These are phyloP conservation scores for Porites lutea DNA, from an alignment of 64 coral and sea anemone genomes.

Conservation along the genomic window DNA sequence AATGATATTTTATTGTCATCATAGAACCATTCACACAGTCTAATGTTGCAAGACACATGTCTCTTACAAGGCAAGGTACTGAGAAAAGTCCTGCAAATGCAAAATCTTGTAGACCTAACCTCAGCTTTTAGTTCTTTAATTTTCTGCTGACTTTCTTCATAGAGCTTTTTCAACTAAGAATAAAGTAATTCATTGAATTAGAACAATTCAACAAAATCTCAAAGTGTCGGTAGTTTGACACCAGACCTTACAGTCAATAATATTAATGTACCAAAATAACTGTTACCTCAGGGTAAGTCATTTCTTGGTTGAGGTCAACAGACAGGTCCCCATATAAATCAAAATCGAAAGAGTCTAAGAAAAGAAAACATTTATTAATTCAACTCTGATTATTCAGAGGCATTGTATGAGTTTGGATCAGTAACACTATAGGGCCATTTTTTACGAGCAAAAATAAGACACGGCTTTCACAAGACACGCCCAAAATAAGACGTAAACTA, in stretches of 20 bases:
- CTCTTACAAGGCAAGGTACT: not conserved
- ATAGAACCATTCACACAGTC: no score
- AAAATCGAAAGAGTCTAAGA: constrained; percentile 55
- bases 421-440: no score
- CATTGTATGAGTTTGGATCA: no score
- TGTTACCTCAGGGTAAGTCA: constrained; percentile 81
- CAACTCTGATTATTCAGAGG: no score
- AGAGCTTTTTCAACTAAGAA: constrained; percentile 80
- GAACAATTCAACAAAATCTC: not conserved
- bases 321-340: constrained; percentile 91
- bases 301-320: constrained; percentile 81
- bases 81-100: no score
- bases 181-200: not conserved
- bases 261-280: not conserved
- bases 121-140: constrained; percentile 80
- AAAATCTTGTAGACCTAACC: constrained; percentile 21
- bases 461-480: no score
- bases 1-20: not conserved
- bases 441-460: no score
- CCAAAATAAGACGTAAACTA: no score
- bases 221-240: not conserved
- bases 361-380: not conserved
- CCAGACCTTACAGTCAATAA: not conserved
- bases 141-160: constrained; percentile 75
- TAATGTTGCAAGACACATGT: not conserved